Evolutionary conservation across 1,140 invertebrate genomes (phyloP).

Genomic region (Sycophila sp.): DNA sequence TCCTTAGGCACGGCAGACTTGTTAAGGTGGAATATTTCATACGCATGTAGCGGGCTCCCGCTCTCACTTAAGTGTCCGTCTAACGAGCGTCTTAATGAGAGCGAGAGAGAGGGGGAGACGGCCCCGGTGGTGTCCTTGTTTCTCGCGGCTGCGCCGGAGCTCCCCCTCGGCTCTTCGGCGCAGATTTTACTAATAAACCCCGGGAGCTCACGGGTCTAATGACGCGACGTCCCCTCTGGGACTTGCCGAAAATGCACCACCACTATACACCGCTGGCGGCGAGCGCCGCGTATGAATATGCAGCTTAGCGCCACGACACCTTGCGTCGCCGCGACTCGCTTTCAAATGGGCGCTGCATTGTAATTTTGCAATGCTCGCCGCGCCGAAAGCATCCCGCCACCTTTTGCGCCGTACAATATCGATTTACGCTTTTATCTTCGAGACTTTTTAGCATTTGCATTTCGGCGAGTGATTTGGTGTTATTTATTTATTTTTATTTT

Average conservation of each 20-base stretch:
- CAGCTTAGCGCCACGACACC: too few relatives aligned
- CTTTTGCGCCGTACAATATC: too few relatives aligned
- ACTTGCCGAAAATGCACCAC: too few relatives aligned
- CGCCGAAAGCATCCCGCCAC: too few relatives aligned
- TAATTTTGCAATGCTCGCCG: too few relatives aligned
- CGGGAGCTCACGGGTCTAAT: neutral
- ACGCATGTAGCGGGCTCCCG: neutral
- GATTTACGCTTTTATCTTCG: too few relatives aligned
- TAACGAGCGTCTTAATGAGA: slow-evolving; percentile 39
- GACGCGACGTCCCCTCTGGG: neutral
- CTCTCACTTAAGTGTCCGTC: slow-evolving; percentile 27
- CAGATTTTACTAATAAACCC: slow-evolving; percentile 28
- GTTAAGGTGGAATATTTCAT: slow-evolving; percentile 30
- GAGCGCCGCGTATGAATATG: neutral
- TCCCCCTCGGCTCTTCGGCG: neutral
- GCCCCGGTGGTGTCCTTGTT: slow-evolving; percentile 15
- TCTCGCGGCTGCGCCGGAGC: neutral
- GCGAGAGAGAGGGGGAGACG: neutral
- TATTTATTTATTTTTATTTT: too few relatives aligned
- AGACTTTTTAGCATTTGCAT: too few relatives aligned
- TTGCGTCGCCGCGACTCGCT: too few relatives aligned
- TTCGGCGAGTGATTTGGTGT: too few relatives aligned
- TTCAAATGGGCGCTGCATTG: too few relatives aligned
- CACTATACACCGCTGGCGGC: too few relatives aligned
- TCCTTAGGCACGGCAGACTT: neutral